These are phyloP conservation scores for Mycetomoellerius zeteki DNA, from an alignment of 1,140 invertebrate species.

Conservation along the genomic window DNA sequence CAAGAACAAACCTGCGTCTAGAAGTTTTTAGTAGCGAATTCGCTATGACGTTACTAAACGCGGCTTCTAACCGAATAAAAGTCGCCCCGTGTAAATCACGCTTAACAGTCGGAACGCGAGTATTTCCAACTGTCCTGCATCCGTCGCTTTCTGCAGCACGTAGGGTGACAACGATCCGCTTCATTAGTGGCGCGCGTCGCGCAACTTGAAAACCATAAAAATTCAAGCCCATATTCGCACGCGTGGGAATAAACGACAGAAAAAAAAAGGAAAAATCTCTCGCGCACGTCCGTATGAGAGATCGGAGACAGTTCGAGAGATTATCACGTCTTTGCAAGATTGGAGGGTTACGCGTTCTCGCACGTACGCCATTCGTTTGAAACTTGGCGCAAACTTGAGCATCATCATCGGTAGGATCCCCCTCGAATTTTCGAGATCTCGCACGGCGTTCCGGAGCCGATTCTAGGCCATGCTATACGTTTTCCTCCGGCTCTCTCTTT, in stretches of 20 bases:
- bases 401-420: slow-evolving; percentile 26
- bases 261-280: not conserved
- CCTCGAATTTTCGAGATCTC: slow-evolving; percentile 46
- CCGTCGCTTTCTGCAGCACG: slow-evolving; percentile 17
- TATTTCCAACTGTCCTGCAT: slow-evolving; percentile 42
- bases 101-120: slow-evolving; percentile 36
- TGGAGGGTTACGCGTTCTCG: slow-evolving; percentile 17
- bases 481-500: slow-evolving; percentile 32
- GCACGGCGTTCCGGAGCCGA: slow-evolving; percentile 14
- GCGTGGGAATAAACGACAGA: slow-evolving; percentile 1
- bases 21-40: too few relatives aligned
- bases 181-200: not conserved
- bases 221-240: not conserved
- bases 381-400: slow-evolving; percentile 51
- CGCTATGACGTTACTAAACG: too few relatives aligned
- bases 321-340: slow-evolving; percentile 42
- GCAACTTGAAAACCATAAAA: slow-evolving; percentile 30
- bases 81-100: too few relatives aligned
- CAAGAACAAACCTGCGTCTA: too few relatives aligned
- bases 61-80: too few relatives aligned
- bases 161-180: slow-evolving; percentile 56
- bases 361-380: slow-evolving; percentile 57
- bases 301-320: slow-evolving; percentile 24
- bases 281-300: not conserved
- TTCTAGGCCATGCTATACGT: slow-evolving; percentile 53